phyloP scores from a whole-genome alignment of 2,797 vertebrate genomes.

The Rhincodon typus region DNA sequence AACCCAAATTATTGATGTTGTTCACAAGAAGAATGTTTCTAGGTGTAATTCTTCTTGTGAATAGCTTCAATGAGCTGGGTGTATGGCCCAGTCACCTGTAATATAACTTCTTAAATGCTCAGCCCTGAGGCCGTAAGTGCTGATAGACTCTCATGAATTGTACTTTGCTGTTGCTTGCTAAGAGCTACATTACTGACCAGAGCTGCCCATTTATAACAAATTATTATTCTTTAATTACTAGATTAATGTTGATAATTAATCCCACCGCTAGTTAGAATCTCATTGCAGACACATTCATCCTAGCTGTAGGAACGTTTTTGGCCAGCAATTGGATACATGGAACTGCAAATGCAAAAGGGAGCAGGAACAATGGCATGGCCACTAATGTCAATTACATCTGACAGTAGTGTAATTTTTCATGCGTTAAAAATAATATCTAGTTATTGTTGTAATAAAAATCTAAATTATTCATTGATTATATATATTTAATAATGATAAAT shows the following conservation, averaged over 20 bases:
- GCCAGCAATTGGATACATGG: neutral
- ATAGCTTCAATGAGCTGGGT: neutral
- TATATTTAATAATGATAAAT: neutral
- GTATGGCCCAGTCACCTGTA: neutral
- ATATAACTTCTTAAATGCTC: neutral
- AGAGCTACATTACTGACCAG: neutral
- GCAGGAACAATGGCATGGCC: neutral
- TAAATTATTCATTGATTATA: neutral
- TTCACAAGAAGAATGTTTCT: too few species aligned
- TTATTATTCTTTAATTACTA: neutral
- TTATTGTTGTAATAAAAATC: neutral
- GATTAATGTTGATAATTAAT: neutral
- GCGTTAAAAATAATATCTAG: neutral
- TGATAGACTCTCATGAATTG: neutral
- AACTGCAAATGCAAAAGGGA: neutral
- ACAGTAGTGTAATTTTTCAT: neutral
- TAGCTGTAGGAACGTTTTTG: neutral
- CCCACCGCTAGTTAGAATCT: neutral
- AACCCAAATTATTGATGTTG: neutral
- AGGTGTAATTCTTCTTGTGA: neutral
- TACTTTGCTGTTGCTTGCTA: neutral
- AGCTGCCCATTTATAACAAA: neutral
- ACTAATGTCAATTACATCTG: neutral
- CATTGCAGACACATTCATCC: neutral
- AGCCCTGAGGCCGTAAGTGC: neutral